Base-by-base conservation (phyloP, 2,888 invertebrate genomes). In the Tetheella fluctuosa region DNA sequence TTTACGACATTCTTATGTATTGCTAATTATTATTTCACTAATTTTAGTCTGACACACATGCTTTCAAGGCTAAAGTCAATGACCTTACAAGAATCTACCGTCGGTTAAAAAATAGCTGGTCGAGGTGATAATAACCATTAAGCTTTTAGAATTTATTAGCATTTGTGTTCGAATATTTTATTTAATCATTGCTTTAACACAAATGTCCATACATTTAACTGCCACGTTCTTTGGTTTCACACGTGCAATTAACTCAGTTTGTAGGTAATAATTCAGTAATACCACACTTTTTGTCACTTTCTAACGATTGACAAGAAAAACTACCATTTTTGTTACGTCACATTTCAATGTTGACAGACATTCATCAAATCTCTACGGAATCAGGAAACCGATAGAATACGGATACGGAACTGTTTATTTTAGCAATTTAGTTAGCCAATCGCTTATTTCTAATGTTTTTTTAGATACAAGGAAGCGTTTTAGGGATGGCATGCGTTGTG, bases 331-430 rank as follows among this genome's bases (percentile, higher is more conserved):
- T 42, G 48, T 30, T 54, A 57, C 61, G 68, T 68, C 59, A 54
- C 64, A 64, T 52, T 62, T 59, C 64, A 71, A 68, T 58, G 64
- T 17, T 15, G 20, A 2, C 7, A 48, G 8, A 10, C 48, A 48
- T 48, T 48, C 48, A 58, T 23, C 62, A 70, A 70, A 71, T 75
- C 80, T 73, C 65, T 48, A 52, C 65, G 60, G 63, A 71, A 74
- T 66, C 62, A 72, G 77, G 80, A 79, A 79, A 66, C 64, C 60
- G 53, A 39, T 61, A 54, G 63, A 69, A 76, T 62, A 70, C 84
- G 85, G 83, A 83, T 59, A 75, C 85, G 85, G 83, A 84, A 84
- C 71, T 63, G 60, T 53, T 60, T 34, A 54, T 60, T 65, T 69
- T 42, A 57, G 64, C 71, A 68, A 69, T 74, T 67, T 59, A 70